Evolutionary conservation across 2,797 vertebrate genomes (phyloP).

Genomic region (Knipowitschia caucasica): DNA sequence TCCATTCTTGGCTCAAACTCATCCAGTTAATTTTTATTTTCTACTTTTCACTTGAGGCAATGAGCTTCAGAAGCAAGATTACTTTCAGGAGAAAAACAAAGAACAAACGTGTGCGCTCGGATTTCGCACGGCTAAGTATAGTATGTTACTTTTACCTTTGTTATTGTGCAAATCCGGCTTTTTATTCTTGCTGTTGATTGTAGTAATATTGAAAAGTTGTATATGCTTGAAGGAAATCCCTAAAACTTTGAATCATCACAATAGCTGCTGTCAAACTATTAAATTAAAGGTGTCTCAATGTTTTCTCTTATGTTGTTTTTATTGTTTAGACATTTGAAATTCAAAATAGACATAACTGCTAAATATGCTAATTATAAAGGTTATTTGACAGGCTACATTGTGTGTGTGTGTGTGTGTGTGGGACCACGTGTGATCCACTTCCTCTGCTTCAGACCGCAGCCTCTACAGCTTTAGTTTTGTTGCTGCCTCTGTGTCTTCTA

Average conservation of each 20-base stretch:
- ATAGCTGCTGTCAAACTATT: too few species aligned
- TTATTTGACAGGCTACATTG: slow-evolving; percentile 6
- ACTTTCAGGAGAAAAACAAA: slow-evolving; percentile 85
- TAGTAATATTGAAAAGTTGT: background rate
- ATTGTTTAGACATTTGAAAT: background rate
- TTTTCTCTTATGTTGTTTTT: background rate
- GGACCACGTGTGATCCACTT: slow-evolving; percentile 39
- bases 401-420: slow-evolving; percentile 19
- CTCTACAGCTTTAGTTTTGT: slow-evolving; percentile 24
- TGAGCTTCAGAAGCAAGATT: slow-evolving; percentile 90
- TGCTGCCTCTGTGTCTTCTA: slow-evolving; percentile 20
- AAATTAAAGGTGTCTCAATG: background rate
- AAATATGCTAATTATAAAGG: too few species aligned
- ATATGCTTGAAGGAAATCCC: background rate
- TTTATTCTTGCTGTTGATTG: background rate
- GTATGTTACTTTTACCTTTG: slow-evolving; percentile 78
- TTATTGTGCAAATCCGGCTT: background rate
- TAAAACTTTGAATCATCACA: background rate
- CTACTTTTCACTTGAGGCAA: slow-evolving; percentile 39
- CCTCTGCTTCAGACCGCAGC: slow-evolving; percentile 52
- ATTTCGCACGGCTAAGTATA: slow-evolving; percentile 82
- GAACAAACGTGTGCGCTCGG: slow-evolving; percentile 77
- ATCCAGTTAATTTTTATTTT: slow-evolving; percentile 6
- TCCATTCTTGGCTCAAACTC: slow-evolving; percentile 19
- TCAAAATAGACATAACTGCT: background rate